These are phyloP conservation scores for Sturnira hondurensis DNA, from an alignment of 2,113 vertebrate species.

Conservation along the genomic window DNA sequence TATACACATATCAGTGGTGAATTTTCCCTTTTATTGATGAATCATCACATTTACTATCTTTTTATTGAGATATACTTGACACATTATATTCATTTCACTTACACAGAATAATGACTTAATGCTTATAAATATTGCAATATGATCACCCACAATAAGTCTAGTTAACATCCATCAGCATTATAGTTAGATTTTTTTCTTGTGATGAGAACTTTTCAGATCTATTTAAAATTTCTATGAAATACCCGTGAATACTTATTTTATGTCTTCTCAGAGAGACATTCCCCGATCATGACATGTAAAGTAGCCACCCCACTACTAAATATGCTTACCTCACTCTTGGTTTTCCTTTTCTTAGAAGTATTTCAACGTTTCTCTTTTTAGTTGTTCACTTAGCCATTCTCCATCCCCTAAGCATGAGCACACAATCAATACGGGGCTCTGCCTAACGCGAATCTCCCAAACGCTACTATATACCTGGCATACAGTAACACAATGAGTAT, in stretches of 20 bases:
- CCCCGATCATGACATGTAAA: not conserved
- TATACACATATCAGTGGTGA: not conserved
- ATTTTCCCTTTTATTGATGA: not conserved
- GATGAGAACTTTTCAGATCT: not conserved
- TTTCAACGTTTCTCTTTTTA: not conserved
- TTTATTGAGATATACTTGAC: not conserved
- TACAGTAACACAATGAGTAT: not conserved
- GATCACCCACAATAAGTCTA: no score
- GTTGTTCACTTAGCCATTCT: not conserved
- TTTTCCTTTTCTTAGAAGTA: not conserved
- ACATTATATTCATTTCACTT: no score
- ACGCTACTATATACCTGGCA: not conserved
- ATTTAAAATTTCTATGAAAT: not conserved
- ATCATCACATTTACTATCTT: not conserved
- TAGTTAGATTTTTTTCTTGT: not conserved
- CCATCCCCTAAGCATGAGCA: not conserved
- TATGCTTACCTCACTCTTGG: not conserved
- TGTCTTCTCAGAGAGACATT: not conserved
- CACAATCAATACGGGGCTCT: not conserved
- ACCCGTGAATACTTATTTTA: not conserved
- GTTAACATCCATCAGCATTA: no score
- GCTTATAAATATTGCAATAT: no score
- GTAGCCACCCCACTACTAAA: not conserved
- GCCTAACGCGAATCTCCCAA: rapidly evolving
- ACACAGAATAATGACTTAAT: no score